A percentile compares a stretch with the other conserved stretches of the same genome.
Conservation (phyloP, 2,888 invertebrate genomes). For the Drosophila prolongata region DNA sequence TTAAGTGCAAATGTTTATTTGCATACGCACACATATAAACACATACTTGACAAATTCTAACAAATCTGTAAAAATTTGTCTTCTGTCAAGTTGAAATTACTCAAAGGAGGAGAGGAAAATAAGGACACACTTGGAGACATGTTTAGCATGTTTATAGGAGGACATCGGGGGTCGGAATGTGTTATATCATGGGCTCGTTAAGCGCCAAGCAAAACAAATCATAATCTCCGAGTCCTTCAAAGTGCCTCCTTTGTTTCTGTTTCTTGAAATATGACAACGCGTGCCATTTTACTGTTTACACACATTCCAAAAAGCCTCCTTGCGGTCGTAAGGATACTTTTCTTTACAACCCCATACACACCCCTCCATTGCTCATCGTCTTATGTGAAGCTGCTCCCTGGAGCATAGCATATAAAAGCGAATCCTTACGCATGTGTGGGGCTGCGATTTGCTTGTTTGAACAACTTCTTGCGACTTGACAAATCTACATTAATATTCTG, state of each 20-base stretch:
- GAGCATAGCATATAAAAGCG: constrained; percentile 22
- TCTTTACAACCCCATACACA: constrained; percentile 10
- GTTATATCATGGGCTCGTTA: constrained; percentile 77
- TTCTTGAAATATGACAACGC: constrained; percentile 64
- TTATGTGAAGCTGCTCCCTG: constrained; percentile 35
- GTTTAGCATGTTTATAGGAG: constrained; percentile 66
- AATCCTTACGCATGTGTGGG: constrained; percentile 35
- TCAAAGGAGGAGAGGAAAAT: constrained; percentile 6
- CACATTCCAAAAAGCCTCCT: constrained; percentile 35
- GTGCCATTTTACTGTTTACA: constrained; percentile 76
- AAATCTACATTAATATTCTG: constrained; percentile 33
- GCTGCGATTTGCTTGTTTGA: constrained; percentile 45
- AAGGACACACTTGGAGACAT: constrained; percentile 46
- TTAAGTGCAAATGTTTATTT: constrained; percentile 72
- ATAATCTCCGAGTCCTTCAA: constrained; percentile 72
- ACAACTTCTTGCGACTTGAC: constrained; percentile 34
- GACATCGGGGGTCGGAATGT: constrained; percentile 31
- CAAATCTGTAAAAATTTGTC: constrained; percentile 82
- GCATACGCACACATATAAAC: constrained; percentile 42
- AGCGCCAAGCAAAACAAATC: constrained; percentile 78
- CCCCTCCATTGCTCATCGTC: constrained; percentile 23
- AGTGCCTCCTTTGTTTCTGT: constrained; percentile 35
- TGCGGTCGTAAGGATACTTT: constrained; percentile 42
- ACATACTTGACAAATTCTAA: constrained; percentile 63
- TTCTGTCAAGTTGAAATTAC: constrained; percentile 72